Base-by-base conservation (phyloP, 2,888 invertebrate genomes). In the Cerastis rubricosa region DNA sequence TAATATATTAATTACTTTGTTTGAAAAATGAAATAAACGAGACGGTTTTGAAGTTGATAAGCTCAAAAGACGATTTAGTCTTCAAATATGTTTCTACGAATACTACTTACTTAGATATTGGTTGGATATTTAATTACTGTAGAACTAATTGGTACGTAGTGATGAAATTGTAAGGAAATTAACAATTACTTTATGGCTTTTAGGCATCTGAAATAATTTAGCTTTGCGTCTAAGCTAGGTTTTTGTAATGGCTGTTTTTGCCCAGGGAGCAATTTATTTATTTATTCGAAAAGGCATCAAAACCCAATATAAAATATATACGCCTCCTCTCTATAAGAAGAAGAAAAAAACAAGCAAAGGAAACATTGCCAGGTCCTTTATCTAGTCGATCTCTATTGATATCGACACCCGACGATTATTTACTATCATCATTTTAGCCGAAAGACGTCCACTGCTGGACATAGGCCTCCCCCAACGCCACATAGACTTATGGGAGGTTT, bases 1-100 rank as follows among this genome's bases (percentile, higher is more conserved):
- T 63, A 67, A 81, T 67, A 43, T 25, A 47, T 47, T 72, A 84
- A 85, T 64, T 64, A 51, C 14, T 69, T 66, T 85, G 69, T 75
- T 70, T 67, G 45, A 70, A 81, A 75, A 74, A 81, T 40, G 11
- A 47, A 70, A 63, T 66, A n/a, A 57, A 45, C 12, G 19, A 61
- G 29, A 61, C 49, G n/a, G 57, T 64, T 14, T 35, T 45, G 12
- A 47, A 59, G n/a, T 49, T 22, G 49, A 57, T 67, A 54, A 74
- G 17, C 54, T 74, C 43, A 1, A 40, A 85, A 85, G 61, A 64
- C 45, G 69, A 70, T 51, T 81, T 45, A 45, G n/a, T 75, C n/a
- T 74, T 81, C 57, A 81, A 70, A 14, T 47, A 35, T 51, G 14
- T 3, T 61, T 47, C 49, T n/a, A 22, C 17, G 14, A 77, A 47